These are phyloP conservation scores for Phycodurus eques DNA, from an alignment of 2,113 vertebrate genomes.

Conservation along the genomic window DNA sequence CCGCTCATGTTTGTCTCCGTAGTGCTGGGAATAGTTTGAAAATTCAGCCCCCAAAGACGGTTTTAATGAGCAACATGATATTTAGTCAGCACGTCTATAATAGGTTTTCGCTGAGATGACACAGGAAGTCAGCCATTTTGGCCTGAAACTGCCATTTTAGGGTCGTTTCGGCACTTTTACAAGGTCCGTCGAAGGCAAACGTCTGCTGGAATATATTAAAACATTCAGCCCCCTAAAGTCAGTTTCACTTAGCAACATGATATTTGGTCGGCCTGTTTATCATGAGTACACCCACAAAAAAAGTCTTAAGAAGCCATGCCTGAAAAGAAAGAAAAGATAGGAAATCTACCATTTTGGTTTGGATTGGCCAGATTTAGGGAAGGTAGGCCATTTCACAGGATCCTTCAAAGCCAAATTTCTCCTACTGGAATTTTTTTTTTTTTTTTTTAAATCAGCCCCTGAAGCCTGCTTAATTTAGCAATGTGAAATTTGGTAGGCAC, in stretches of 20 bases:
- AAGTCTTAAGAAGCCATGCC: neutral
- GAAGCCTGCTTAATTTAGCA: neutral
- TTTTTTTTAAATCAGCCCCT: neutral
- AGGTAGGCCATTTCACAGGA: no score
- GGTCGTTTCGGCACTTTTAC: no score
- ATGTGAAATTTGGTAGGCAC: neutral
- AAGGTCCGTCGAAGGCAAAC: no score
- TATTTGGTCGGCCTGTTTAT: no score
- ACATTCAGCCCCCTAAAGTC: no score
- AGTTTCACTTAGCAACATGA: no score
- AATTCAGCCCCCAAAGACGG: no score
- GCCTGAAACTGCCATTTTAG: no score
- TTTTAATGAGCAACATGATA: neutral
- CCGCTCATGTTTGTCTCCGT: neutral
- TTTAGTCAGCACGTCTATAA: neutral
- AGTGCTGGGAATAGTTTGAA: neutral
- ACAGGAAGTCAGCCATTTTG: no score
- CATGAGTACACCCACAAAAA: neutral
- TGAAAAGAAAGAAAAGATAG: neutral
- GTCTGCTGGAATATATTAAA: no score
- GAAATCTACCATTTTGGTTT: neutral
- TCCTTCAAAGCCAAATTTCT: neutral
- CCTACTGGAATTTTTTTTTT: neutral
- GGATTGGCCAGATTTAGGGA: neutral
- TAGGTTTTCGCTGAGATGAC: no score